These are phyloP conservation scores for Agrilus biguttatus DNA, from an alignment of 2,888 invertebrate genomes.

Conservation along the genomic window DNA sequence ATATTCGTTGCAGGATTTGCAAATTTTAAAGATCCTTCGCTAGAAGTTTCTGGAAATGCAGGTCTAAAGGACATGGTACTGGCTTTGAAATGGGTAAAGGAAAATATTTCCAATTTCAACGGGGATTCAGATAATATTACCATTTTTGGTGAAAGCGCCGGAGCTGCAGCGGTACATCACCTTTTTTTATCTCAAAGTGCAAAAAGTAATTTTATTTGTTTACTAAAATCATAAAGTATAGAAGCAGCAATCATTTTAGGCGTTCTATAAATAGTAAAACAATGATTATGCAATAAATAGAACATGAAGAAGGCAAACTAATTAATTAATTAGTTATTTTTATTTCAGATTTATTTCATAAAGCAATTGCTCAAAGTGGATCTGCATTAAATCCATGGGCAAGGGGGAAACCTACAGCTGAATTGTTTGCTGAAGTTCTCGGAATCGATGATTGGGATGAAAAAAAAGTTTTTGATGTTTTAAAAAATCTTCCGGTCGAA, in stretches of 20 bases:
- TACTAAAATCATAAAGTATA: too few relatives aligned
- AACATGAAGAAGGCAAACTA: too few relatives aligned
- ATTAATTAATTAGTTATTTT: too few relatives aligned
- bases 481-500: slow-evolving; percentile 1
- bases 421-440: slow-evolving; percentile 3
- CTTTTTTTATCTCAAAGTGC: not conserved
- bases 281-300: too few relatives aligned
- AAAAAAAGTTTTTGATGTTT: slow-evolving; percentile 3
- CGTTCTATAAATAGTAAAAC: too few relatives aligned
- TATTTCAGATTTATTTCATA: slow-evolving; percentile 15
- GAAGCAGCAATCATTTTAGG: too few relatives aligned
- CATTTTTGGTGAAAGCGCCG: slow-evolving; percentile 5
- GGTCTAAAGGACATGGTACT: slow-evolving; percentile 4
- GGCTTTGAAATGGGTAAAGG: slow-evolving; percentile 3
- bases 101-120: slow-evolving; percentile 1
- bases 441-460: not conserved
- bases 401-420: slow-evolving; percentile 6
- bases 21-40: slow-evolving; percentile 2
- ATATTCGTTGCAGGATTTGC: slow-evolving; percentile 1
- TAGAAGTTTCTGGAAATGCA: slow-evolving; percentile 4
- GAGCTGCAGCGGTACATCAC: slow-evolving; percentile 2
- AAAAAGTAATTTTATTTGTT: too few relatives aligned
- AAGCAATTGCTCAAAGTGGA: slow-evolving; percentile 21
- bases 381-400: slow-evolving; percentile 14
- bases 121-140: slow-evolving; percentile 4